Conservation (phyloP, 2,113 vertebrate genomes). For the Morone saxatilis region DNA sequence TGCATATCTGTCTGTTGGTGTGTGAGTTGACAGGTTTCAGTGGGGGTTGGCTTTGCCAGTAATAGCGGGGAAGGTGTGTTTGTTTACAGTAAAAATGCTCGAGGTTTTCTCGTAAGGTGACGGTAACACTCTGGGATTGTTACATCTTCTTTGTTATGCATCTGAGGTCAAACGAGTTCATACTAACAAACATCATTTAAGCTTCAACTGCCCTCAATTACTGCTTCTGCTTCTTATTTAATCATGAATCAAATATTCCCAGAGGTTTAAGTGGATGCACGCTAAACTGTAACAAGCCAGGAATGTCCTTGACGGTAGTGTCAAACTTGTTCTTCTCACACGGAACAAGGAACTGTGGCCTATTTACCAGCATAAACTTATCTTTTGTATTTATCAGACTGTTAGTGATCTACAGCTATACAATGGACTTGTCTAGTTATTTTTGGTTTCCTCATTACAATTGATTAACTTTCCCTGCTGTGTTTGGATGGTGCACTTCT, state of each 20-base stretch:
- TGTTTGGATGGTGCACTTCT: background rate
- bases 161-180: too few species aligned
- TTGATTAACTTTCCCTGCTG: background rate
- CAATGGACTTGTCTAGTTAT: background rate
- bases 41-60: background rate
- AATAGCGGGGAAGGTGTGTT: background rate
- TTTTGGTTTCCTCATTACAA: background rate
- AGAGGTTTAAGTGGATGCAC: background rate
- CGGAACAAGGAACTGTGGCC: conserved; percentile 19
- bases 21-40: too few species aligned
- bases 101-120: background rate
- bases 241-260: too few species aligned
- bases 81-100: background rate
- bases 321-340: conserved; percentile 10
- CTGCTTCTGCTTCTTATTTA: background rate
- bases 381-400: background rate
- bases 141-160: background rate
- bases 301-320: background rate
- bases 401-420: background rate
- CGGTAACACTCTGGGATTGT: background rate
- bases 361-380: background rate
- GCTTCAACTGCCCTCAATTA: background rate
- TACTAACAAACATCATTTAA: background rate
- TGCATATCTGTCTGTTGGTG: background rate
- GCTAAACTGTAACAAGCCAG: too few species aligned